phyloP scores from a whole-genome alignment of 2,113 vertebrate genomes.

The Protobothrops flavoviridis region DNA sequence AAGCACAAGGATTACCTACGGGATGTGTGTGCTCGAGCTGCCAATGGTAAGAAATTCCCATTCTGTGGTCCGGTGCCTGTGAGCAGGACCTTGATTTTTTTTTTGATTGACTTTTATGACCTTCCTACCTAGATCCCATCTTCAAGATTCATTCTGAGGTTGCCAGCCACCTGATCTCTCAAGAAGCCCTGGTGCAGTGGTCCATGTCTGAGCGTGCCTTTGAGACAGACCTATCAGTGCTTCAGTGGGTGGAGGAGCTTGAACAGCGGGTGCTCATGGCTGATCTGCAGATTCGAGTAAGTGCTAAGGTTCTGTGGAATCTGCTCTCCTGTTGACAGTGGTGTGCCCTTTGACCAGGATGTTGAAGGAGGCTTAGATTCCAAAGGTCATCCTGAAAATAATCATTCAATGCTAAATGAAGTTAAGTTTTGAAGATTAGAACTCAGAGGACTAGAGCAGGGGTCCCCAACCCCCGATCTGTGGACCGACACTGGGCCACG shows the following conservation, averaged over 20 bases:
- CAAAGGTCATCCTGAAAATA: not conserved
- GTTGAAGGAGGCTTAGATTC: not conserved
- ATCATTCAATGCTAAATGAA: not conserved
- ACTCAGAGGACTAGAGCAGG: not conserved
- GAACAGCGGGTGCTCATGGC: constrained; percentile 87
- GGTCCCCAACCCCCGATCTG: no score
- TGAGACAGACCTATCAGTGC: constrained; percentile 79
- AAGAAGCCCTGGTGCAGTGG: constrained; percentile 79
- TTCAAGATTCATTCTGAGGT: constrained; percentile 73
- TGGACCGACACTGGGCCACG: no score
- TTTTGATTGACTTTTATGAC: not conserved
- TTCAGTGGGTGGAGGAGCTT: constrained; percentile 92
- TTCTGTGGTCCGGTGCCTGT: rapidly evolving
- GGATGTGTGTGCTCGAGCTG: constrained; percentile 79
- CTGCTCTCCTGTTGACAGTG: not conserved
- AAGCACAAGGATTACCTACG: constrained; percentile 91
- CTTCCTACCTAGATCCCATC: constrained; percentile 74
- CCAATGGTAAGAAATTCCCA: constrained; percentile 72
- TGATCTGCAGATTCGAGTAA: constrained; percentile 89
- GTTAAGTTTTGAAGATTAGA: not conserved
- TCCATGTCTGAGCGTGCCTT: constrained; percentile 79
- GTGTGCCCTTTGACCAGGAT: not conserved
- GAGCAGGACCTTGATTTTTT: not conserved
- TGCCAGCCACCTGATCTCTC: constrained; percentile 60
- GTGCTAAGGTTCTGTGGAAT: not conserved